Conservation (phyloP, 2,888 invertebrate genomes). For the Leistus spinibarbis region DNA sequence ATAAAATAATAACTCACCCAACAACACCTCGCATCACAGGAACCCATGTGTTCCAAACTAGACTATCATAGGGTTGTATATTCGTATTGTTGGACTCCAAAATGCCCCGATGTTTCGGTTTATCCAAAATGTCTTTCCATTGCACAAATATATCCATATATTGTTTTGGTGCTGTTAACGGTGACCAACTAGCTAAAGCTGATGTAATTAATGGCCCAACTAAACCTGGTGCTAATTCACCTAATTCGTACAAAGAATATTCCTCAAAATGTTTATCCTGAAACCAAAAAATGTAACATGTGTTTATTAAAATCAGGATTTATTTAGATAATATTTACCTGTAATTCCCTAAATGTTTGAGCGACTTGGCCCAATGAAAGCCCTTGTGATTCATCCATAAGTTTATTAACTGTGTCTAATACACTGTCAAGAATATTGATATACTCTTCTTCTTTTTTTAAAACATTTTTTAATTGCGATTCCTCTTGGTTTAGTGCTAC, state of each 20-base stretch:
- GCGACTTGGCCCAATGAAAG: conserved; percentile 66
- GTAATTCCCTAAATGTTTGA: conserved; percentile 63
- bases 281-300: conserved; percentile 44
- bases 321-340: conserved; percentile 50
- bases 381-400: conserved; percentile 61
- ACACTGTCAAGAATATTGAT: conserved; percentile 75
- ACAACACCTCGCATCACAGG: conserved; percentile 77
- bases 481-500: conserved; percentile 81
- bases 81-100: conserved; percentile 58
- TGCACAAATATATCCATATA: conserved; percentile 69
- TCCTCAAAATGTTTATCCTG: conserved; percentile 72
- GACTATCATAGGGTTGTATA: conserved; percentile 76
- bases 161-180: conserved; percentile 70
- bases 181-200: conserved; percentile 78
- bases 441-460: conserved; percentile 74
- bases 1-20: conserved; percentile 62
- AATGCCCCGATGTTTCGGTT: conserved; percentile 53
- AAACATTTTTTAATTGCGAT: conserved; percentile 68
- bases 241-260: conserved; percentile 84
- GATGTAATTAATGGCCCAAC: conserved; percentile 83
- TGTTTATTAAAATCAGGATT: conserved; percentile 9
- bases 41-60: conserved; percentile 91
- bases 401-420: conserved; percentile 67
- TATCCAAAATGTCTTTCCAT: conserved; percentile 71
- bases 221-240: conserved; percentile 81